Evolutionary conservation across 1,140 invertebrate genomes (phyloP).

Genomic region (Frieseomelitta varia): DNA sequence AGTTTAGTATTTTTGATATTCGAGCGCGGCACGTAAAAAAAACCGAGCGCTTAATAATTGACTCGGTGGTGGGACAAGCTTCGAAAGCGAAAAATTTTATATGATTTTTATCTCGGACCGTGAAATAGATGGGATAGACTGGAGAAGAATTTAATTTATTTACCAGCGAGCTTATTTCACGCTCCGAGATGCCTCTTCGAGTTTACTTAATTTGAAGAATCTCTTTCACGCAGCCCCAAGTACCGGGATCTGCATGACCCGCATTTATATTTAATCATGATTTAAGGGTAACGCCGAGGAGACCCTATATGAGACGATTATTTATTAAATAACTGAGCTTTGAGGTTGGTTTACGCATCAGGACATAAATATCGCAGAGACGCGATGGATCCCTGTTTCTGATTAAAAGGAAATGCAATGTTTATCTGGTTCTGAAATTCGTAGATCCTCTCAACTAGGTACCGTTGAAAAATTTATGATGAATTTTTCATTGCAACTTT

Average conservation of each 20-base stretch:
- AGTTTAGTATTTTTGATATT: not conserved
- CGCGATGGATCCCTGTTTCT: not conserved
- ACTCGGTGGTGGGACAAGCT: not conserved
- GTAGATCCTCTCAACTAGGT: not conserved
- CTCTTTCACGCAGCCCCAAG: not conserved
- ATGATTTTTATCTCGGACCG: not conserved
- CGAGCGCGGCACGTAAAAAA: not conserved
- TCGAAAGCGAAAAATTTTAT: not conserved
- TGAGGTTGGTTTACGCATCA: constrained; percentile 7
- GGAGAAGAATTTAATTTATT: constrained; percentile 5
- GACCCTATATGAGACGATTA: constrained; percentile 26
- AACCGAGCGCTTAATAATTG: not conserved
- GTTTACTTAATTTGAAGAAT: constrained; percentile 26
- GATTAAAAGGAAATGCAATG: constrained; percentile 21
- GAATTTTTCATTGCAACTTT: not conserved
- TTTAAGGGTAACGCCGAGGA: constrained; percentile 4
- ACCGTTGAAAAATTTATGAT: not conserved
- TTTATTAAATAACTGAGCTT: constrained; percentile 38
- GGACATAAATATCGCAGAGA: constrained; percentile 13
- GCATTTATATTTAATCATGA: constrained; percentile 39
- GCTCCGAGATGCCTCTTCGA: not conserved
- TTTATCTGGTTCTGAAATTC: constrained; percentile 4
- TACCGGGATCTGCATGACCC: constrained; percentile 2
- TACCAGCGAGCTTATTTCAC: not conserved
- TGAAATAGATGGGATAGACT: not conserved